Evolutionary conservation across 2,113 vertebrate species (phyloP), one percentile per base, ranked within the genome.

Genomic region (Harpagus bidentatus): DNA sequence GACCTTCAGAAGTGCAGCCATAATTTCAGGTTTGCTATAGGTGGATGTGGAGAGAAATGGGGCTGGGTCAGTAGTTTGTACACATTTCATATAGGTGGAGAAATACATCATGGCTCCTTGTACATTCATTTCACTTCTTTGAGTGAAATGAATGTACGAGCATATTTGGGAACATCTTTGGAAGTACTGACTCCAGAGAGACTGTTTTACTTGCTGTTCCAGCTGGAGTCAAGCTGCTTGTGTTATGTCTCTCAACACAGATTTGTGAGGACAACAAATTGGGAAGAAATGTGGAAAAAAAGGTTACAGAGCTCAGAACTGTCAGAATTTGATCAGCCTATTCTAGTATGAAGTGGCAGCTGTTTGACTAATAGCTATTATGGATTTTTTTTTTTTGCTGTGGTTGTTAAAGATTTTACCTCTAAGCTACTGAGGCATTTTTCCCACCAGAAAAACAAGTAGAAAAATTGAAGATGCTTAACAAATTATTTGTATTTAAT

Each of bases 301-400:
- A 28, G 62, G 88, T 91, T 95, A 48, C 80, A 95, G 81, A 95
- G 96, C 94, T 97, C 94, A 95, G 88, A 87, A 89, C 86, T 95
- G 96, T 96, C 94, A 95, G 91, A 96, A 97, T 95, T 97, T 95
- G 94, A 95, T 96, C 95, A 82, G 96, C 73, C 93, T 88, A 34
- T 95, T 92, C 69, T 89, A 84, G 86, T 93, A 69, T 94, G 86
- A 91, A 93, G 89, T 82, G 83, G 93, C 95, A 96, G 95, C 95
- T 96, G 94, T 97, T 97, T 91, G 78, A 93, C 88, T 95, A 76
- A 85, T 65, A 87, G 88, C 96, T 94, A 32, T 84, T 89, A 40
- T 53, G 81, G 56, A 80, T 6, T 2, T 13, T 21, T 50, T 81
- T 81, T 82, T 88, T 80, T 77, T 77, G 16, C 80, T 85, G 21